Percentiles rank a stretch among this genome's conserved stretches.
These are phyloP conservation scores for Peromyscus nudipes DNA, from an alignment of 2,797 vertebrate genomes.

Conservation along the genomic window DNA sequence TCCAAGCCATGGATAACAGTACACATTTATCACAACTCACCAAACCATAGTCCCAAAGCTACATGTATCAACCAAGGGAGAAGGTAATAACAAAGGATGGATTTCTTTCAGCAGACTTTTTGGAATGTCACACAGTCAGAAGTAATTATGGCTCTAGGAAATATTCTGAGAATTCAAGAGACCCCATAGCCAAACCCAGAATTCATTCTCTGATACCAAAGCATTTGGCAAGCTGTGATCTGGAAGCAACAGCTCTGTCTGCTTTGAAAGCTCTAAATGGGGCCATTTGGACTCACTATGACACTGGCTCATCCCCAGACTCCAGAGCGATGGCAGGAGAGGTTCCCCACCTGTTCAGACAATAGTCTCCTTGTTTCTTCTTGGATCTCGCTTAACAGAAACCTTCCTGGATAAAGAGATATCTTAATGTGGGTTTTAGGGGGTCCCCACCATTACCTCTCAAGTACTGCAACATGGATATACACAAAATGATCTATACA, in stretches of 20 bases:
- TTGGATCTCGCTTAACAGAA: not conserved
- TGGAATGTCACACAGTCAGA: slow-evolving; percentile 58
- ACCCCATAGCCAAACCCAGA: slow-evolving; percentile 62
- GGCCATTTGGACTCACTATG: slow-evolving; percentile 3
- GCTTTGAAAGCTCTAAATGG: slow-evolving; percentile 58
- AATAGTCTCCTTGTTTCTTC: slow-evolving; percentile 48
- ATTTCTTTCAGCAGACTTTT: slow-evolving; percentile 31
- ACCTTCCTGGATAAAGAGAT: slow-evolving; percentile 36
- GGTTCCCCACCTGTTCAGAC: not conserved
- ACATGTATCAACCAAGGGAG: not conserved
- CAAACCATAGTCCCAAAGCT: slow-evolving; percentile 29
- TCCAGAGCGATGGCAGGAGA: not conserved
- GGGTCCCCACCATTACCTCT: not conserved
- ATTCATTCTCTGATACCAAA: slow-evolving; percentile 69
- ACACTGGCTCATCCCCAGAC: not conserved
- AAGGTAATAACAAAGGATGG: not conserved
- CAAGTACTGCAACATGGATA: not conserved
- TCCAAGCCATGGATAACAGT: not conserved
- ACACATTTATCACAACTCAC: not conserved
- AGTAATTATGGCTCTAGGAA: slow-evolving; percentile 51
- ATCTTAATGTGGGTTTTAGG: not conserved
- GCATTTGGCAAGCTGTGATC: slow-evolving; percentile 62
- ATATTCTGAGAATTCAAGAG: slow-evolving; percentile 65
- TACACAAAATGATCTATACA: slow-evolving; percentile 11
- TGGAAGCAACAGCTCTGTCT: slow-evolving; percentile 59